Percentiles rank a stretch among this genome's conserved stretches.
These are phyloP conservation scores for Eutrigla gurnardus DNA, from an alignment of 2,797 vertebrate species.

Conservation along the genomic window DNA sequence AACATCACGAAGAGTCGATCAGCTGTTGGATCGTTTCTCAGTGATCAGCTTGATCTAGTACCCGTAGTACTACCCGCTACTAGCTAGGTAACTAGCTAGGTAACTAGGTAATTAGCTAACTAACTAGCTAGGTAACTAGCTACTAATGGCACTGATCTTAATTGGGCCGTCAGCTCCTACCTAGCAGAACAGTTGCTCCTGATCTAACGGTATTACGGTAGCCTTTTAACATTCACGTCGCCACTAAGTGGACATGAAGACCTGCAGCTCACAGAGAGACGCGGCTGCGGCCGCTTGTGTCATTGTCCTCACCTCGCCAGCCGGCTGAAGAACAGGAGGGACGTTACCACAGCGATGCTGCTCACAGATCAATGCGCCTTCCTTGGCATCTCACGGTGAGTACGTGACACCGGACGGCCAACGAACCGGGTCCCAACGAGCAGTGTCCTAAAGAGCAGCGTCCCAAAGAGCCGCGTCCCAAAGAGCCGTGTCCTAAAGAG, in stretches of 20 bases:
- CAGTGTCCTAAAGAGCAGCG: not conserved
- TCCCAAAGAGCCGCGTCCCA: not conserved
- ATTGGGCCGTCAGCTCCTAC: slow-evolving; percentile 10
- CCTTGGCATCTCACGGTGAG: slow-evolving; percentile 51
- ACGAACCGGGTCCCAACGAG: not conserved
- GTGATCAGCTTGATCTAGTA: no score
- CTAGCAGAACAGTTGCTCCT: not conserved
- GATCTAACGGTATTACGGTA: not conserved
- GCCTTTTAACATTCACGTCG: not conserved
- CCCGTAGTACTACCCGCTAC: not conserved
- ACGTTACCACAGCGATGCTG: slow-evolving; percentile 32
- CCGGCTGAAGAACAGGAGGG: slow-evolving; percentile 34
- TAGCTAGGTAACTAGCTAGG: no score
- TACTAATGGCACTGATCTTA: not conserved
- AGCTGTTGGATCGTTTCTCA: not conserved
- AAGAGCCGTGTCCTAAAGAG: not conserved
- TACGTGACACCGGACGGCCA: not conserved
- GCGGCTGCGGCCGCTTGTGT: not conserved
- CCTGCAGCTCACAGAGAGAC: no score
- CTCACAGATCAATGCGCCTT: slow-evolving; percentile 46
- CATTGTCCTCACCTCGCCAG: slow-evolving; percentile 64
- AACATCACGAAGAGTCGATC: not conserved
- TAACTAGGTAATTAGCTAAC: not conserved
- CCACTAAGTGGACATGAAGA: not conserved
- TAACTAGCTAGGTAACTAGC: not conserved